A percentile compares a stretch with the other conserved stretches of the same genome.
These are phyloP conservation scores for Chlorops oryzae DNA, from an alignment of 1,140 invertebrate species.

Conservation along the genomic window DNA sequence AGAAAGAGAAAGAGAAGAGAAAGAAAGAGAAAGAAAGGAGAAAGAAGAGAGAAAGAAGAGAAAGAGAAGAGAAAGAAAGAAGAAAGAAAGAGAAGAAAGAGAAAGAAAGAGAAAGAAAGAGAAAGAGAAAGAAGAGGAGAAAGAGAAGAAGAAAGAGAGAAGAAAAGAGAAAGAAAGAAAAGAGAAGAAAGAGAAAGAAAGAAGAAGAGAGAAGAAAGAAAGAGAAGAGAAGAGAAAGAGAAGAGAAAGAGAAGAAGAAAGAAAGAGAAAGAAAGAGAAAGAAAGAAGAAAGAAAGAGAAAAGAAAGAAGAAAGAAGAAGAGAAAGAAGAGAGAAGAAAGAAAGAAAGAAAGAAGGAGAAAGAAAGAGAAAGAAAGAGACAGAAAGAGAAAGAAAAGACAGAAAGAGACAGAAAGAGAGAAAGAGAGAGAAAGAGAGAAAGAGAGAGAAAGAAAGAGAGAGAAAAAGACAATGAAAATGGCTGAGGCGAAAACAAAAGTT, in stretches of 20 bases:
- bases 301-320: constrained; percentile 21
- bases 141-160: constrained; percentile 25
- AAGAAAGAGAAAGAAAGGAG: constrained; percentile 33
- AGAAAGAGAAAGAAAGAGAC: not conserved
- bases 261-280: constrained; percentile 5
- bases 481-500: not conserved
- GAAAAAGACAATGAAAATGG: not conserved
- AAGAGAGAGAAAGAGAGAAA: constrained; percentile 1
- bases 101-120: constrained; percentile 14
- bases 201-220: constrained; percentile 7
- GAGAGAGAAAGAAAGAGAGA: not conserved
- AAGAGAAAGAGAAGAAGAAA: not conserved
- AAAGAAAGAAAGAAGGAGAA: constrained; percentile 2
- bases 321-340: constrained; percentile 20
- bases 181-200: not conserved
- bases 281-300: constrained; percentile 18
- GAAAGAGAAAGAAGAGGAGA: constrained; percentile 15
- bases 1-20: not conserved
- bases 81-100: constrained; percentile 14
- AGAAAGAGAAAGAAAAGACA: constrained; percentile 11
- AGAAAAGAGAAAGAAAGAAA: constrained; percentile 13
- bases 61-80: constrained; percentile 11
- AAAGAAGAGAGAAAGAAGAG: constrained; percentile 20
- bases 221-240: not conserved
- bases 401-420: not conserved